These are phyloP conservation scores for Eubasilissa regina DNA, from an alignment of 1,140 invertebrate species.

Conservation along the genomic window DNA sequence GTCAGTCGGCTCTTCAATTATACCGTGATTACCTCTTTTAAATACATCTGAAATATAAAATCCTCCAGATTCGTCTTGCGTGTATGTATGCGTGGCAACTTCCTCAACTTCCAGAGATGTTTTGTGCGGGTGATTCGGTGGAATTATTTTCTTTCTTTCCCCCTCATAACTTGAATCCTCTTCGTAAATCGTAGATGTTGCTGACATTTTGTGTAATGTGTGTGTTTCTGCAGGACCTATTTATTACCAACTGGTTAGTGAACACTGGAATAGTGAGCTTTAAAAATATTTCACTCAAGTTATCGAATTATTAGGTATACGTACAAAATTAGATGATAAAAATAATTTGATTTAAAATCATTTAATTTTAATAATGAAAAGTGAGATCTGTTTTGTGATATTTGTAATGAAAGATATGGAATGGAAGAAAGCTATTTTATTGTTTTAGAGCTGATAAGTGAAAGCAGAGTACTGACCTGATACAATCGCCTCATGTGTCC, in stretches of 20 bases:
- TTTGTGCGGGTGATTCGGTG: constrained; percentile 70
- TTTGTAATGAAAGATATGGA: constrained; percentile 7
- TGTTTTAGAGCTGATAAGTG: constrained; percentile 53
- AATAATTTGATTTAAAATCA: constrained; percentile 24
- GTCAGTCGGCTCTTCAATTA: constrained; percentile 73
- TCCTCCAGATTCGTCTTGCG: constrained; percentile 73
- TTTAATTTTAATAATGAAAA: constrained; percentile 29
- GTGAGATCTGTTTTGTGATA: constrained; percentile 26
- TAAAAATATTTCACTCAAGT: constrained; percentile 53
- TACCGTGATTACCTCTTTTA: constrained; percentile 68
- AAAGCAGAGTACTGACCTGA: constrained; percentile 72
- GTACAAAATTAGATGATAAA: constrained; percentile 40
- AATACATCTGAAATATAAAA: constrained; percentile 73
- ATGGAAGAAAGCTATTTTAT: constrained; percentile 47
- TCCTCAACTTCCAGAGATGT: constrained; percentile 74
- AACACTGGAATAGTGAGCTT: constrained; percentile 47
- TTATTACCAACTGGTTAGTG: constrained; percentile 57
- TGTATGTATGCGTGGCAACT: constrained; percentile 76
- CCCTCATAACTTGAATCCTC: constrained; percentile 66
- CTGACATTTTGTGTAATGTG: constrained; percentile 77
- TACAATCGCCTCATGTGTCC: constrained; percentile 75
- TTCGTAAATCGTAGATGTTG: constrained; percentile 75
- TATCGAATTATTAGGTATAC: constrained; percentile 33
- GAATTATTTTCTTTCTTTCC: constrained; percentile 66
- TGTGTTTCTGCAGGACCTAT: constrained; percentile 78